Conservation (phyloP, 2,888 invertebrate species). For the Mimas tiliae region DNA sequence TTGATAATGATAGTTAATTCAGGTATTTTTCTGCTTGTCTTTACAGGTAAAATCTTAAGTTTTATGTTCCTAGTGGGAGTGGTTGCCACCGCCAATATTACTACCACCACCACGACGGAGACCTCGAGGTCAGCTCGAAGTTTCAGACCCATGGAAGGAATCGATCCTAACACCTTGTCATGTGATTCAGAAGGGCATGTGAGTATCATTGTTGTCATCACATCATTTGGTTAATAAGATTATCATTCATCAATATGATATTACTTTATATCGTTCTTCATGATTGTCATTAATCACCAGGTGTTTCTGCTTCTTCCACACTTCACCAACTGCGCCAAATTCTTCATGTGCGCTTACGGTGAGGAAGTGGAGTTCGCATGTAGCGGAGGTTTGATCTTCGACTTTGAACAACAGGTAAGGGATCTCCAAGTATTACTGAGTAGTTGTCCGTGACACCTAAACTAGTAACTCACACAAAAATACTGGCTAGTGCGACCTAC, state of each 20-base stretch:
- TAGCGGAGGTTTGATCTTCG: slow-evolving; percentile 52
- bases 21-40: neutral
- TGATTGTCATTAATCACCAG: slow-evolving; percentile 42
- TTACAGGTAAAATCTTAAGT: slow-evolving; percentile 26
- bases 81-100: slow-evolving; percentile 28
- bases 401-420: slow-evolving; percentile 67
- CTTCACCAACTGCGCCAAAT: slow-evolving; percentile 61
- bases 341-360: slow-evolving; percentile 69
- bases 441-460: too few species aligned
- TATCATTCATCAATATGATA: too few species aligned
- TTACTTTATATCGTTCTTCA: too few species aligned
- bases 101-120: slow-evolving; percentile 4
- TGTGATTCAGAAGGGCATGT: slow-evolving; percentile 71
- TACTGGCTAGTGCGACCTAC: too few species aligned
- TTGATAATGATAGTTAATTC: too few species aligned
- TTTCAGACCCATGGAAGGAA: slow-evolving; percentile 42
- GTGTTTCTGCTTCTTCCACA: slow-evolving; percentile 67
- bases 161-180: slow-evolving; percentile 65
- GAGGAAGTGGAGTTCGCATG: slow-evolving; percentile 61
- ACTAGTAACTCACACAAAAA: too few species aligned
- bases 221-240: too few species aligned
- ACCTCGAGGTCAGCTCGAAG: neutral
- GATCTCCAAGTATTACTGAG: too few species aligned
- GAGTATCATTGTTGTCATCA: slow-evolving; percentile 32
- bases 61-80: slow-evolving; percentile 43